Evolutionary conservation across 1,140 invertebrate species (phyloP).

Genomic region (Cryptotermes secundus): DNA sequence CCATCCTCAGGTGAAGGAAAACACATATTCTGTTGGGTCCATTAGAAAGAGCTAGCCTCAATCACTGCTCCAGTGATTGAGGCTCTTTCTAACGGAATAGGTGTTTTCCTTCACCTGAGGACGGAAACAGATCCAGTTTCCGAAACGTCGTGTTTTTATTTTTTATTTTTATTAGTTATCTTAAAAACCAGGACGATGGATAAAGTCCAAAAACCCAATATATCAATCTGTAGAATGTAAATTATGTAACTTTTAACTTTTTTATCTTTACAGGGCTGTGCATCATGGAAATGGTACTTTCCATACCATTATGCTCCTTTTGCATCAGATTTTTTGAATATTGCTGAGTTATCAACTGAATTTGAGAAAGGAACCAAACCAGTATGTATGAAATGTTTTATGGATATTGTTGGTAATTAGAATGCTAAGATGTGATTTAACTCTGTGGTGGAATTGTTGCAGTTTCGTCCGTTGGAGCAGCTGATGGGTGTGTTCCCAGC

Average conservation of each 20-base stretch:
- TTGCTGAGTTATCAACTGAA: slow-evolving; percentile 77
- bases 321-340: slow-evolving; percentile 96
- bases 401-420: neutral
- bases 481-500: slow-evolving; percentile 99
- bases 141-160: no score
- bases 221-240: no score
- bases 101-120: no score
- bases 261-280: slow-evolving; percentile 73
- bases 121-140: no score
- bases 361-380: slow-evolving; percentile 89
- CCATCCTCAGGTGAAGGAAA: no score
- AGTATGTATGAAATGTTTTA: slow-evolving; percentile 53
- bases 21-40: no score
- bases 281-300: slow-evolving; percentile 99
- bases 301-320: slow-evolving; percentile 99
- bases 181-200: no score
- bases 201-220: no score
- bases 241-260: neutral
- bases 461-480: slow-evolving; percentile 97
- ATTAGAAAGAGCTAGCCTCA: no score
- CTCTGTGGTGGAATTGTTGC: slow-evolving; percentile 43
- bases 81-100: no score
- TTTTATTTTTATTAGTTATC: no score
- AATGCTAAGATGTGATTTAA: slow-evolving; percentile 29
- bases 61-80: no score